These are phyloP conservation scores for Notothenia rossii DNA, from an alignment of 2,113 vertebrate genomes.

Conservation along the genomic window DNA sequence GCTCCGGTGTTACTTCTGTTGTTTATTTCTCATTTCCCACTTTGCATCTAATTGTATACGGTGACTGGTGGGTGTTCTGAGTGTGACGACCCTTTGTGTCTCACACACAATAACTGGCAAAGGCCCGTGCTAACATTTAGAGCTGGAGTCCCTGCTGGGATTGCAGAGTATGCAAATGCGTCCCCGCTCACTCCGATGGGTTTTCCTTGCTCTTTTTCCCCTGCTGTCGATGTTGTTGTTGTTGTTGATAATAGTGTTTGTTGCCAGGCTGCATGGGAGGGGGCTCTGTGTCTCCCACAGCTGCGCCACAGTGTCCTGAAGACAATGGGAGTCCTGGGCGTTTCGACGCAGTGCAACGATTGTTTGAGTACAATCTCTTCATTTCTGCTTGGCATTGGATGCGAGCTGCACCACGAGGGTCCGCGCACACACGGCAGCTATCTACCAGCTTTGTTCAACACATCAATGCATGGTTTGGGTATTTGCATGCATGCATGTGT, in stretches of 20 bases:
- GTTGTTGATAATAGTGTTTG: constrained; percentile 64
- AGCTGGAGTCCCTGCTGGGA: constrained; percentile 39
- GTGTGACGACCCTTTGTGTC: constrained; percentile 53
- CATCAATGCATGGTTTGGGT: neutral
- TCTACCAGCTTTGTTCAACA: constrained; percentile 18
- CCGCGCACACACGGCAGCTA: constrained; percentile 11
- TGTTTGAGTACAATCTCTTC: constrained; percentile 49
- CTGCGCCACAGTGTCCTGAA: constrained; percentile 42
- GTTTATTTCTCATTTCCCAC: constrained; percentile 32
- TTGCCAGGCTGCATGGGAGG: constrained; percentile 11
- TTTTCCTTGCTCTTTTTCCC: constrained; percentile 4
- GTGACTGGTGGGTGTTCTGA: constrained; percentile 21
- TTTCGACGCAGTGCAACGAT: constrained; percentile 50
- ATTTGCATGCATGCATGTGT: constrained; percentile 2
- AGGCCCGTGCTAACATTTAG: constrained; percentile 19
- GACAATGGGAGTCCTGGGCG: constrained; percentile 63
- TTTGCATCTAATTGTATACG: constrained; percentile 33
- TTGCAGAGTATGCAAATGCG: constrained; percentile 43
- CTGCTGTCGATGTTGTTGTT: constrained; percentile 44
- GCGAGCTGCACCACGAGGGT: constrained; percentile 19
- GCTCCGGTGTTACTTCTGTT: constrained; percentile 18
- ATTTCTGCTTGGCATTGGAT: constrained; percentile 58
- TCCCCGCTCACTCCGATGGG: neutral
- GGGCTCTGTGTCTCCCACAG: constrained; percentile 40
- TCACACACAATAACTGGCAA: constrained; percentile 51